phyloP scores from a whole-genome alignment of 2,113 vertebrate species.

The Syngnathoides biaculeatus region DNA sequence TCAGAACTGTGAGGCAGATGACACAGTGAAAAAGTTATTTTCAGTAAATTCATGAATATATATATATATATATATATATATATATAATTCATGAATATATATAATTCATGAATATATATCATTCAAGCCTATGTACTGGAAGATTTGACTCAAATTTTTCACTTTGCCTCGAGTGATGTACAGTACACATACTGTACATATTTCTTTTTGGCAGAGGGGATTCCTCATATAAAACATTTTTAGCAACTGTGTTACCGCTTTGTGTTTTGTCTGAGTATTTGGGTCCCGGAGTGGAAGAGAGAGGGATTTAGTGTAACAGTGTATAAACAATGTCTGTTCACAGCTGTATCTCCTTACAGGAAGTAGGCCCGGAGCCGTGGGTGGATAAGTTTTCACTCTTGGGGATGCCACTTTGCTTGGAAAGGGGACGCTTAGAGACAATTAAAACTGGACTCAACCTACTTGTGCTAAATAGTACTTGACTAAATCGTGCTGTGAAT shows the following conservation, averaged over 20 bases:
- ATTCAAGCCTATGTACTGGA: too few relatives aligned
- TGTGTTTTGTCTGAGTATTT: constrained; percentile 24
- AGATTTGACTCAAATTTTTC: too few relatives aligned
- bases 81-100: too few relatives aligned
- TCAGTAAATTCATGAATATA: too few relatives aligned
- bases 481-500: neutral
- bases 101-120: too few relatives aligned
- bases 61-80: too few relatives aligned
- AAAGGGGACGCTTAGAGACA: neutral
- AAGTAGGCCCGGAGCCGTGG: constrained; percentile 36
- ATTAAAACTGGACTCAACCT: constrained; percentile 9
- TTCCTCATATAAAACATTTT: neutral
- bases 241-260: neutral
- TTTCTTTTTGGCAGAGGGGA: too few relatives aligned
- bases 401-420: constrained; percentile 6
- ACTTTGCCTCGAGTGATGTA: too few relatives aligned
- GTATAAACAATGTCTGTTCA: constrained; percentile 36
- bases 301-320: constrained; percentile 6
- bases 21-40: too few relatives aligned
- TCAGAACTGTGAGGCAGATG: too few relatives aligned
- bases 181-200: too few relatives aligned
- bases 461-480: neutral
- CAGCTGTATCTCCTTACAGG: constrained; percentile 51
- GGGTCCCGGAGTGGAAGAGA: neutral
- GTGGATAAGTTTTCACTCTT: constrained; percentile 12